Percentiles rank a stretch among this genome's conserved stretches.
Conservation (phyloP, 92 coral and sea anemone genomes). For the Epizoanthus scotinus region DNA sequence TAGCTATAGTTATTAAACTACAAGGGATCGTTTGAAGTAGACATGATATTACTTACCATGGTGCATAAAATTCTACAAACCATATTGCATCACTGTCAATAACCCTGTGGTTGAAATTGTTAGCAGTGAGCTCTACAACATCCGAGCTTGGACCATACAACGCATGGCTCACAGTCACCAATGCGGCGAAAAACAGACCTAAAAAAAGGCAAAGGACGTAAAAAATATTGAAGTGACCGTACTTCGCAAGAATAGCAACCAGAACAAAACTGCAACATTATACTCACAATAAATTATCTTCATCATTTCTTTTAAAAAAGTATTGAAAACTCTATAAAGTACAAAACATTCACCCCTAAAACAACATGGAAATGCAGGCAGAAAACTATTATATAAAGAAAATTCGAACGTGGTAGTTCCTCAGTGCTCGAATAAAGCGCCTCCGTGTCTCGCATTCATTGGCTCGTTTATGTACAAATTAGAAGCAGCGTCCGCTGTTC, state of each 20-base stretch:
- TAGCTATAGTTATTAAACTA: too few species aligned
- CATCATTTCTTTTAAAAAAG: conserved; percentile 33
- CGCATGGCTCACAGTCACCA: conserved; percentile 64
- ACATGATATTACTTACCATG: conserved; percentile 71
- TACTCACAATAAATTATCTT: conserved; percentile 50
- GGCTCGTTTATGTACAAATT: conserved; percentile 54
- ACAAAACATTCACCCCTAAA: conserved; percentile 15
- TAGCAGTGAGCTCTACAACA: conserved; percentile 90
- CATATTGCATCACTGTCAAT: conserved; percentile 86
- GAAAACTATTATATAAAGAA: background rate
- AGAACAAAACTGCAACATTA: background rate
- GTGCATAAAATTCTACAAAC: conserved; percentile 97
- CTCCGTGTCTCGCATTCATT: conserved; percentile 97
- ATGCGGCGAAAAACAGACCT: conserved; percentile 67
- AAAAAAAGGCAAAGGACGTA: conserved; percentile 29
- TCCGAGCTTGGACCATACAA: conserved; percentile 87
- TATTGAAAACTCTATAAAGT: conserved; percentile 21
- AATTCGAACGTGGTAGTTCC: conserved; percentile 45
- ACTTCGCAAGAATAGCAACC: background rate
- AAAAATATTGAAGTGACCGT: background rate
- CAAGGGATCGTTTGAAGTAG: too few species aligned
- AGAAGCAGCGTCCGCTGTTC: conserved; percentile 56
- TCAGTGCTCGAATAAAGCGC: conserved; percentile 74
- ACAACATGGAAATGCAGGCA: too few species aligned
- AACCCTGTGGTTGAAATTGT: conserved; percentile 82